Evolutionary conservation across 1,140 invertebrate genomes (phyloP).

Genomic region (Sesamia nonagrioides): DNA sequence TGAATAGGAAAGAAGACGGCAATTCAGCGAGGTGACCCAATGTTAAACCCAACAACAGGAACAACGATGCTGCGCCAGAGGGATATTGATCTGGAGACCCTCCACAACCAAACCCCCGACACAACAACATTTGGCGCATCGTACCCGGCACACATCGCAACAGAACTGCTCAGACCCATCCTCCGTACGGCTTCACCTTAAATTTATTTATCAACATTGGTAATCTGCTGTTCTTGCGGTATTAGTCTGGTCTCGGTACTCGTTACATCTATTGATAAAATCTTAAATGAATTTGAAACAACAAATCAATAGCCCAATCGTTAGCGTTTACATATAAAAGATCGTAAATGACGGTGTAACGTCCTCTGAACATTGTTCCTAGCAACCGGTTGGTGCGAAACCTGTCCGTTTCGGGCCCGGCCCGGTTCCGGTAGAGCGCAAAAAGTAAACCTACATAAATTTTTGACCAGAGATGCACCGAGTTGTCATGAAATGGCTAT

Average conservation of each 20-base stretch:
- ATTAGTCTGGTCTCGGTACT: too few relatives aligned
- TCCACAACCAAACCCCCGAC: too few relatives aligned
- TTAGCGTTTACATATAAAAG: slow-evolving; percentile 29
- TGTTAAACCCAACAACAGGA: too few relatives aligned
- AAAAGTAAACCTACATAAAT: slow-evolving; percentile 34
- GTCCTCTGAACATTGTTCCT: slow-evolving; percentile 54
- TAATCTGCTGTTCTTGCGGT: neutral
- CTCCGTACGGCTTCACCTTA: too few relatives aligned
- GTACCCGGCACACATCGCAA: too few relatives aligned
- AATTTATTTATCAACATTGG: neutral
- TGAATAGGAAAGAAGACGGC: too few relatives aligned
- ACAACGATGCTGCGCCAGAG: too few relatives aligned
- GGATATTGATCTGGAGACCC: too few relatives aligned
- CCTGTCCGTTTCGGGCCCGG: slow-evolving; percentile 61
- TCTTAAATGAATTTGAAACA: neutral
- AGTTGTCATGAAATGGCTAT: too few relatives aligned
- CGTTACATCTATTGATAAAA: neutral
- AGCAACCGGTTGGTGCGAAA: slow-evolving; percentile 67
- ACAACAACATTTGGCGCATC: too few relatives aligned
- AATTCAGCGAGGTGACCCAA: too few relatives aligned
- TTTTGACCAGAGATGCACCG: slow-evolving; percentile 6
- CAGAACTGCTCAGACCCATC: too few relatives aligned
- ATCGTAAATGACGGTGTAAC: slow-evolving; percentile 40
- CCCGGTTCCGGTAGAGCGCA: slow-evolving; percentile 54
- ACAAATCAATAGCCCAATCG: slow-evolving; percentile 21